Percentiles rank a stretch among this genome's conserved stretches.
These are phyloP conservation scores for Odontocerum albicorne DNA, from an alignment of 2,888 invertebrate genomes.

Conservation along the genomic window DNA sequence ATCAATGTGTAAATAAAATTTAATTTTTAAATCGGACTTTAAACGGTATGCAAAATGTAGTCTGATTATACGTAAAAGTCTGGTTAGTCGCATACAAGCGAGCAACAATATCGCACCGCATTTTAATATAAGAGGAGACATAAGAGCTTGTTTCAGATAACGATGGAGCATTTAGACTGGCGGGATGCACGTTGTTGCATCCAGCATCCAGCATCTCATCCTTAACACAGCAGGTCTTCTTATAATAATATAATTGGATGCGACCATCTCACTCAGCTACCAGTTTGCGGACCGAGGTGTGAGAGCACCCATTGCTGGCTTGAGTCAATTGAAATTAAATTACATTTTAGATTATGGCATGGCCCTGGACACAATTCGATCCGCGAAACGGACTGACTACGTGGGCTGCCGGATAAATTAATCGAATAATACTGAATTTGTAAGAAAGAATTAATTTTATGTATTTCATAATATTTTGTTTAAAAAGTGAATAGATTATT, in stretches of 20 bases:
- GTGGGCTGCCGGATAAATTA: too few species aligned
- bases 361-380: not conserved
- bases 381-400: too few species aligned
- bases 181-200: not conserved
- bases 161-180: slow-evolving; percentile 9
- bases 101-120: slow-evolving; percentile 25
- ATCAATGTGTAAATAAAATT: too few species aligned
- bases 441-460: too few species aligned
- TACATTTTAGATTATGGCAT: slow-evolving; percentile 1
- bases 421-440: too few species aligned
- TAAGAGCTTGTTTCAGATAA: slow-evolving; percentile 27
- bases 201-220: not conserved
- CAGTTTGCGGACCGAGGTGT: slow-evolving; percentile 12
- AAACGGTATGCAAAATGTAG: too few species aligned
- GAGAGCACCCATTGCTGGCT: not conserved
- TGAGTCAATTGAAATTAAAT: slow-evolving; percentile 8
- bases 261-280: slow-evolving; percentile 8
- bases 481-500: too few species aligned
- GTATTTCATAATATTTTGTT: too few species aligned
- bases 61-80: too few species aligned
- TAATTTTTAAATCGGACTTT: too few species aligned
- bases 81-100: too few species aligned
- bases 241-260: slow-evolving; percentile 20
- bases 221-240: not conserved
- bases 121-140: slow-evolving; percentile 24